Conservation (phyloP, 2,888 invertebrate genomes). For the Eudasyphora cyanicolor region DNA sequence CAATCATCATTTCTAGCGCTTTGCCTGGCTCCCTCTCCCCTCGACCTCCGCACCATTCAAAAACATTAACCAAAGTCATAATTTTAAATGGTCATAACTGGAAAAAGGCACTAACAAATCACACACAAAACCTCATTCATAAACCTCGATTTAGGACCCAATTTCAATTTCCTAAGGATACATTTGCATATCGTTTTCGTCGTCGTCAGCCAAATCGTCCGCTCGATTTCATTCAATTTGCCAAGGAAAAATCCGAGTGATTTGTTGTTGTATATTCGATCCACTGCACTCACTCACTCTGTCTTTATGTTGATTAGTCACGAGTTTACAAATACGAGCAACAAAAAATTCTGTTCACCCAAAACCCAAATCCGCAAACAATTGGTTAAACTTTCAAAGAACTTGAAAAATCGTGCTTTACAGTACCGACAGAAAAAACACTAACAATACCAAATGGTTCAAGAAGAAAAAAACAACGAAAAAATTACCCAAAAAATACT, state of each 20-base stretch:
- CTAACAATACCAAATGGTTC: neutral
- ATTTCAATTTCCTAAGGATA: slow-evolving; percentile 56
- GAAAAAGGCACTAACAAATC: too few relatives aligned
- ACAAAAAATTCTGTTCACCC: too few relatives aligned
- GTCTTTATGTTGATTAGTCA: slow-evolving; percentile 65
- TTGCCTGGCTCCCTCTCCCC: too few relatives aligned
- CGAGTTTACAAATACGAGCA: too few relatives aligned
- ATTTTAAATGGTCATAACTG: slow-evolving; percentile 57
- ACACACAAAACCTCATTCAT: slow-evolving; percentile 10
- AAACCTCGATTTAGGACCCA: slow-evolving; percentile 43
- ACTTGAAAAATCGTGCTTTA: slow-evolving; percentile 65
- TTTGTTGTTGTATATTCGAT: slow-evolving; percentile 40
- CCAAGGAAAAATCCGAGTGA: slow-evolving; percentile 29
- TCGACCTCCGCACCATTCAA: too few relatives aligned
- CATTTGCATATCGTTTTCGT: slow-evolving; percentile 54
- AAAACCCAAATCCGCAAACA: slow-evolving; percentile 39
- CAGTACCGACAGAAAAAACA: slow-evolving; percentile 19
- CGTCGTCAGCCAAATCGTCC: slow-evolving; percentile 1
- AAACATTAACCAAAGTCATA: slow-evolving; percentile 44
- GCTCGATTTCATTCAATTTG: slow-evolving; percentile 61
- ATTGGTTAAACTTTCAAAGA: slow-evolving; percentile 61
- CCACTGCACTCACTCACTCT: slow-evolving; percentile 15
- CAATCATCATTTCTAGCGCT: slow-evolving; percentile 50
- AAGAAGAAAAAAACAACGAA: neutral
- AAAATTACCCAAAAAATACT: too few relatives aligned